These are phyloP conservation scores for Eristalinus aeneus DNA, from an alignment of 2,888 invertebrate genomes.

Conservation along the genomic window DNA sequence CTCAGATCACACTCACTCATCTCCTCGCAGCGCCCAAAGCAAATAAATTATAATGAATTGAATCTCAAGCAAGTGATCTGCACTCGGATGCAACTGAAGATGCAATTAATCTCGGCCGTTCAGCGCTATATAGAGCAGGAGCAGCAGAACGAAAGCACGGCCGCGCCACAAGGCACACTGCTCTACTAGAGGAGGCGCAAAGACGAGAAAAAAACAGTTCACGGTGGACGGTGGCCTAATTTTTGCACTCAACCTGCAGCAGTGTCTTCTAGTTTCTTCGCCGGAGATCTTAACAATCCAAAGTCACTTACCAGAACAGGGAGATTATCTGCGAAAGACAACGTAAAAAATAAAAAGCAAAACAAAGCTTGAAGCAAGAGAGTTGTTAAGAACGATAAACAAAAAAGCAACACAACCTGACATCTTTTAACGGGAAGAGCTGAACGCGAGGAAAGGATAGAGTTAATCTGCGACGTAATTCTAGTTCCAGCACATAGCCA, in stretches of 20 bases:
- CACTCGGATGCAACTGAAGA: slow-evolving; percentile 56
- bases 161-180: not conserved
- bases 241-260: slow-evolving; percentile 60
- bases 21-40: slow-evolving; percentile 35
- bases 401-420: slow-evolving; percentile 27
- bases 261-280: slow-evolving; percentile 41
- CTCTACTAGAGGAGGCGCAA: slow-evolving; percentile 15
- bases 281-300: slow-evolving; percentile 20
- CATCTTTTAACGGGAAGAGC: slow-evolving; percentile 42
- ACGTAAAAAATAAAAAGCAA: too few relatives aligned
- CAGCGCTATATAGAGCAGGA: slow-evolving; percentile 53
- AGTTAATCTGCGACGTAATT: slow-evolving; percentile 29
- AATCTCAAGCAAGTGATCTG: slow-evolving; percentile 66
- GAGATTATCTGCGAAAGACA: slow-evolving; percentile 41
- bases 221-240: slow-evolving; percentile 57
- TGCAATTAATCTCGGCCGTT: slow-evolving; percentile 61
- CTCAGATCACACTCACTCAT: slow-evolving; percentile 56
- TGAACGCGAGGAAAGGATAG: slow-evolving; percentile 6
- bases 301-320: slow-evolving; percentile 46
- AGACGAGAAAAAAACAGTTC: slow-evolving; percentile 32
- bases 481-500: slow-evolving; percentile 18
- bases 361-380: slow-evolving; percentile 13
- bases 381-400: slow-evolving; percentile 47
- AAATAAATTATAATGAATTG: slow-evolving; percentile 66
- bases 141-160: slow-evolving; percentile 19